These are phyloP conservation scores for Cuniculus paca DNA, from an alignment of 2,797 vertebrate species.

Conservation along the genomic window DNA sequence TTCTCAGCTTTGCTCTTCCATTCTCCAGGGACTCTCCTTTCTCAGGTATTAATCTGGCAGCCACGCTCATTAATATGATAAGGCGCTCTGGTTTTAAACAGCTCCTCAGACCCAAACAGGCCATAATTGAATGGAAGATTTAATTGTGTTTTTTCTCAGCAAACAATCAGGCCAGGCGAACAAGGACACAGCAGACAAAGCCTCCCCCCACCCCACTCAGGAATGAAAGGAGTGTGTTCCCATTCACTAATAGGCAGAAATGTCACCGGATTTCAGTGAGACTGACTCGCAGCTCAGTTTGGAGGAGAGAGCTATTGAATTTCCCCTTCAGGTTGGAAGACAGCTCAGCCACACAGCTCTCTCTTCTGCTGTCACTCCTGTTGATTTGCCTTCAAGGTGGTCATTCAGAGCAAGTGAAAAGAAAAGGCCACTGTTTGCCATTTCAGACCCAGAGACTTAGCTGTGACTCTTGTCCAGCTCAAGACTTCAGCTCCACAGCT, in stretches of 20 bases:
- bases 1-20: constrained; percentile 15
- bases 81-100: constrained; percentile 71
- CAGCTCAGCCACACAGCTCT: not conserved
- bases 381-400: constrained; percentile 63
- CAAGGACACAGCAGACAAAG: constrained; percentile 65
- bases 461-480: not conserved
- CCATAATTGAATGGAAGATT: constrained; percentile 78
- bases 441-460: not conserved
- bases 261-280: constrained; percentile 13
- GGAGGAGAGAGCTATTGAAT: constrained; percentile 50
- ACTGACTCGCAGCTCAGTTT: not conserved
- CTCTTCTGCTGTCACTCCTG: constrained; percentile 35
- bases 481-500: not conserved
- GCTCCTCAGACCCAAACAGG: constrained; percentile 73
- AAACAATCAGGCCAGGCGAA: constrained; percentile 48
- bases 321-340: constrained; percentile 38
- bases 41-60: constrained; percentile 72
- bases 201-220: not conserved
- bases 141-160: constrained; percentile 69
- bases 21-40: constrained; percentile 69
- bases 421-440: constrained; percentile 53
- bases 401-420: constrained; percentile 65
- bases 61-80: constrained; percentile 76
- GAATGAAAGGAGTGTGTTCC: not conserved
- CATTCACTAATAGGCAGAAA: constrained; percentile 62